Evolutionary conservation across 2,113 vertebrate species (phyloP), one percentile per base, ranked within the genome.

Genomic region (Calyptommatus sinebrachiatus): DNA sequence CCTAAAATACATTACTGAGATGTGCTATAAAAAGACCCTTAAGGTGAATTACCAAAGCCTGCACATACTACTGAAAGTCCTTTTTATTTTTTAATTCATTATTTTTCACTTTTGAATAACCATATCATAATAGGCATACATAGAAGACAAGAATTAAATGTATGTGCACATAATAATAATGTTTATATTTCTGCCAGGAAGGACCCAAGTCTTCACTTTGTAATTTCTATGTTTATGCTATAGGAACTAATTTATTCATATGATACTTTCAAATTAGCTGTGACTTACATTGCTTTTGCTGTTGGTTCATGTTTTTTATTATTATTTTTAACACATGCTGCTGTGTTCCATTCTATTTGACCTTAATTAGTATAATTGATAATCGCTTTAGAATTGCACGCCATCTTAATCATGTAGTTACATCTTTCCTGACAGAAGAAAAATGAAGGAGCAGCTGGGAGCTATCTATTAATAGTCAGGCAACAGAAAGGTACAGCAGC

Each of bases 341-440:
- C 67, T 86, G 22, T 86, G 22, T 86, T 91, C 71, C 46, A 80
- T 85, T 91, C 78, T 87, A 72, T 89, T 91, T 93, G 90, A 92
- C 88, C 89, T 92, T 94, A 93, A 94, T 93, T 95, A 89, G 88
- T 85, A 80, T 91, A 94, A 92, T 88, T 92, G 88, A 91, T 94
- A 93, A 88, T 85, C 88, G 83, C 86, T 91, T 90, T 88, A 86
- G 78, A 86, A 69, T 83, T 35, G 61, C 76, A 83, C 82, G 80
- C 74, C 74, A 85, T 87, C 92, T 93, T 91, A 91, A 92, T 92
- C 86, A 93, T 83, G 77, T 88, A 86, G 84, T 90, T 89, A 88
- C 81, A 88, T 74, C 86, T 89, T 89, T 88, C 73, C 67, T 87
- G 91, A 89, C 89, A 94, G 90, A 91, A 89, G 83, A 85, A 87